Evolutionary conservation across 2,113 vertebrate genomes (phyloP).

Genomic region (Takifugu bimaculatus): DNA sequence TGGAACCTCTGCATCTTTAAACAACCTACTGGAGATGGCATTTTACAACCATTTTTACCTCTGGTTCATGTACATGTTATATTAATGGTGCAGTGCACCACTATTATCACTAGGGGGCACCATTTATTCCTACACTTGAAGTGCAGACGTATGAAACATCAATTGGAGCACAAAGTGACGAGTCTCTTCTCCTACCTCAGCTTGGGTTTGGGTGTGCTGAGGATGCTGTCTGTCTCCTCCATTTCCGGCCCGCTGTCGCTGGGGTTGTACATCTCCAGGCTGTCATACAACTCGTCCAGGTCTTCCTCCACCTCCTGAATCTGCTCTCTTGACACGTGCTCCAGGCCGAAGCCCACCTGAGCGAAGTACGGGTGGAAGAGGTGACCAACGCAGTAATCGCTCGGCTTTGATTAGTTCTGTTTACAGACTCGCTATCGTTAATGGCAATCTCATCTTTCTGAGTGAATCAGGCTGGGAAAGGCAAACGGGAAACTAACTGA

Average conservation of each 20-base stretch:
- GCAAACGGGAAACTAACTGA: background rate
- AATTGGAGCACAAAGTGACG: background rate
- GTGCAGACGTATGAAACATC: background rate
- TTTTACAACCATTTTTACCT: background rate
- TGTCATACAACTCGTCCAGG: constrained; percentile 89
- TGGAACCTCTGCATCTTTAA: background rate
- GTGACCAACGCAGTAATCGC: background rate
- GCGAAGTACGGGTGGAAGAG: background rate
- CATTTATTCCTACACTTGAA: background rate
- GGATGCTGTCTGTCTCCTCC: constrained; percentile 91
- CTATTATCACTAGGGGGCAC: constrained; percentile 55
- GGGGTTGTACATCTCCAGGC: constrained; percentile 93
- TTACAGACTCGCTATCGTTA: no score
- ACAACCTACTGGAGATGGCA: background rate
- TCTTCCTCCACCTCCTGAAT: constrained; percentile 92
- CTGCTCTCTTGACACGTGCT: constrained; percentile 89
- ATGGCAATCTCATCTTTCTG: no score
- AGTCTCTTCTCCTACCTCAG: constrained; percentile 71
- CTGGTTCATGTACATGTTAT: no score
- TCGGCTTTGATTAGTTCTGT: no score
- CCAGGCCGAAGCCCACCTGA: constrained; percentile 87
- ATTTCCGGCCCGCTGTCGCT: constrained; percentile 92
- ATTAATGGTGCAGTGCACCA: background rate
- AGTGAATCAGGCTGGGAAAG: no score
- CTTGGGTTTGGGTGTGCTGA: constrained; percentile 91